Base-by-base conservation (phyloP, 2,888 invertebrate species). In the Drosophila parthenogenetica region DNA sequence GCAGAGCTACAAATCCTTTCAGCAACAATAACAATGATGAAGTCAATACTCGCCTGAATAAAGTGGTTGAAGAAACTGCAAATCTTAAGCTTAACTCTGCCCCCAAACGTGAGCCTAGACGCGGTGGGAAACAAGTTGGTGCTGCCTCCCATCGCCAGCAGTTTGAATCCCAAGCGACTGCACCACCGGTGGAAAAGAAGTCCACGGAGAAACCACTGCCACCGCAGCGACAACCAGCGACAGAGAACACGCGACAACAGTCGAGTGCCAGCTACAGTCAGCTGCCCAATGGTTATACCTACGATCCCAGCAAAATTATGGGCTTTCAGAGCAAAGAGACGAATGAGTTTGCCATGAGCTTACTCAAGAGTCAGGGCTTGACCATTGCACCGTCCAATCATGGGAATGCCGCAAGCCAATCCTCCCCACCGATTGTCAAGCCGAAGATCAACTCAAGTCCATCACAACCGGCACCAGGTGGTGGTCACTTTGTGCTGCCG, bases 311-410 rank as follows among this genome's bases (percentile, higher is more conserved):
- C 69, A 92, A 92, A 77, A 92, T 92, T 13, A 90, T 92, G 71
- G 92, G 92, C 35, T 92, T 92, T 66, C 92, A 92, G 69, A 91
- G 89, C 54, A 92, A 92, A 63, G 92, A 92, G 66, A 90, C 92
- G 2, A 92, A 92, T 70, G 92, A 92, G 49, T 92, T 91, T 69
- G 92, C 92, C 14, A 89, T 92, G 89, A 92, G 90, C 32, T 78
- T 92, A 5, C 73, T 92, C 3, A 92, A 92, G 62, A 91, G 89
- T 53, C 92, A 92, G 69, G 90, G 91, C 16, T 67, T 91, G 29
- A 64, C 81, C 3, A 62, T 83, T 22, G 73, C 79, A 13, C 35
- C 74, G 17, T 37, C 62, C 71, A 49, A 69, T 70, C 50, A 70
- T 45, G 10, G 29, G 29, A 29, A 29, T 29, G 8, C 8, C 29